phyloP scores from a whole-genome alignment of 2,888 invertebrate genomes.

The Alloscopus bannaensis region DNA sequence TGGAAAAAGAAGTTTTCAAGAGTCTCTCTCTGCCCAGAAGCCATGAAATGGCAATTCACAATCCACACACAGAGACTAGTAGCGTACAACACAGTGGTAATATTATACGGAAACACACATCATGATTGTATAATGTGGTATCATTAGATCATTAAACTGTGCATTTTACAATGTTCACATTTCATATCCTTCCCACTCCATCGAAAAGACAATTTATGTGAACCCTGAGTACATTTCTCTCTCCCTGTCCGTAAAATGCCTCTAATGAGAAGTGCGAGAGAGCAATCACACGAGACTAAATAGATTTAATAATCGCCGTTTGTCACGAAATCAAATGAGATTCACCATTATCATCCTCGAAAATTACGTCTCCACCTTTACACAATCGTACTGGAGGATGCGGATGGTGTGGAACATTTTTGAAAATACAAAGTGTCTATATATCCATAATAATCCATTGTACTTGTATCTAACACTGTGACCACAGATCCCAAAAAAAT shows the following conservation, averaged over 20 bases:
- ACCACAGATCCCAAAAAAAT: too few species aligned
- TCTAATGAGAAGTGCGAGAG: slow-evolving; percentile 62
- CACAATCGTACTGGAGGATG: too few species aligned
- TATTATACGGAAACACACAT: background rate
- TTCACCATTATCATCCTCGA: slow-evolving; percentile 39
- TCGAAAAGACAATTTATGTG: slow-evolving; percentile 54
- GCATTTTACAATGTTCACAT: slow-evolving; percentile 57
- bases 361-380: too few species aligned
- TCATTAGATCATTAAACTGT: slow-evolving; percentile 61
- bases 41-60: slow-evolving; percentile 37
- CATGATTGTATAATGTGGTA: slow-evolving; percentile 49
- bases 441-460: too few species aligned
- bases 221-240: slow-evolving; percentile 28
- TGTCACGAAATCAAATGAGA: slow-evolving; percentile 62
- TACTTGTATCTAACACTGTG: too few species aligned
- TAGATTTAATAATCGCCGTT: slow-evolving; percentile 60
- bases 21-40: slow-evolving; percentile 48
- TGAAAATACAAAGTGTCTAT: too few species aligned
- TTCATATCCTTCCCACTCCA: slow-evolving; percentile 34
- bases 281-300: slow-evolving; percentile 61
- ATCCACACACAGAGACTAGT: slow-evolving; percentile 1
- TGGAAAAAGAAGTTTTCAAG: background rate
- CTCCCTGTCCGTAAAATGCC: slow-evolving; percentile 38
- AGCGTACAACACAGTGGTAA: slow-evolving; percentile 21
- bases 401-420: too few species aligned